phyloP scores from a whole-genome alignment of 2,797 vertebrate genomes.

The Chelon labrosus region DNA sequence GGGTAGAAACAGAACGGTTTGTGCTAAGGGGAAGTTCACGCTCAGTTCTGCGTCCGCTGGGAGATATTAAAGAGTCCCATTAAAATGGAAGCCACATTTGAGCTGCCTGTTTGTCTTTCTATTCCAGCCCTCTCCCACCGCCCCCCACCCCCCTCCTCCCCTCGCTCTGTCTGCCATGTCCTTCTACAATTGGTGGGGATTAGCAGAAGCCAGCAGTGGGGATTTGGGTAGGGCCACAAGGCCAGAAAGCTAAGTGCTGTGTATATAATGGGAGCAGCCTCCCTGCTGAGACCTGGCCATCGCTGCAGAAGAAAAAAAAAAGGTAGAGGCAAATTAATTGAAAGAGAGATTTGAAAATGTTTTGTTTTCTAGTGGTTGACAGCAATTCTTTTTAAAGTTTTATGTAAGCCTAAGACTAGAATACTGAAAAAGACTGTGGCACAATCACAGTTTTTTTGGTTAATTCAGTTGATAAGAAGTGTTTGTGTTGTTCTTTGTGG shows the following conservation, averaged over 20 bases:
- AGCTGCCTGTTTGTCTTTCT: conserved; percentile 70
- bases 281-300: conserved; percentile 68
- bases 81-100: conserved; percentile 67
- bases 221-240: conserved; percentile 76
- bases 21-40: conserved; percentile 46
- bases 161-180: conserved; percentile 57
- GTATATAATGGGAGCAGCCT: conserved; percentile 71
- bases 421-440: conserved; percentile 7
- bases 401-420: neutral
- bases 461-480: conserved; percentile 12
- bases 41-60: conserved; percentile 37
- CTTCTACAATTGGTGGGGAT: conserved; percentile 71
- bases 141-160: conserved; percentile 34
- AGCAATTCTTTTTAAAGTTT: neutral
- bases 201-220: conserved; percentile 72
- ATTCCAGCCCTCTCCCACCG: conserved; percentile 52
- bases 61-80: conserved; percentile 61
- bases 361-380: neutral
- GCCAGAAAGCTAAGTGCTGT: conserved; percentile 79
- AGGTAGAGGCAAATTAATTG: conserved; percentile 20
- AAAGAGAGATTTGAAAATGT: conserved; percentile 27
- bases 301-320: conserved; percentile 16
- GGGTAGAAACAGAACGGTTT: conserved; percentile 25
- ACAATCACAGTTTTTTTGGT: neutral
- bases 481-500: conserved; percentile 9